Evolutionary conservation across 2,797 vertebrate species (phyloP).

Genomic region (Oceanodroma leucorhoa): DNA sequence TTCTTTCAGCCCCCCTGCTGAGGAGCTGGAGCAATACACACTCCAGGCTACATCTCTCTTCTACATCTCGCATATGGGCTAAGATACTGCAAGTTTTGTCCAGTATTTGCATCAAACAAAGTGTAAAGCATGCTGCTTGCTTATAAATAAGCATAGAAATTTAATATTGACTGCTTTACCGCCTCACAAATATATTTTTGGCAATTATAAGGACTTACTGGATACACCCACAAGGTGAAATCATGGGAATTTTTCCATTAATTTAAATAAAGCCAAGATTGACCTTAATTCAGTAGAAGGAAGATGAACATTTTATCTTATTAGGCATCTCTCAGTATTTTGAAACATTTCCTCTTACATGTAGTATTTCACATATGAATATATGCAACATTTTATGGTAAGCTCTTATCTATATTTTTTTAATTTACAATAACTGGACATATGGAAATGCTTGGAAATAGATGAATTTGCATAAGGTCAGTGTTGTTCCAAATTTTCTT

Average conservation of each 20-base stretch:
- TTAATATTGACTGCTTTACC: neutral
- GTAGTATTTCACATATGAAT: neutral
- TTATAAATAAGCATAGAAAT: neutral
- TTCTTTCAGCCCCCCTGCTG: neutral
- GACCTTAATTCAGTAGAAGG: neutral
- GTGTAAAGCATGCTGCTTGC: neutral
- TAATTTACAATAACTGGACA: neutral
- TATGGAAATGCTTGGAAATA: neutral
- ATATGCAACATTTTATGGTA: neutral
- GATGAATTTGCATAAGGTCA: neutral
- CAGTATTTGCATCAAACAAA: neutral
- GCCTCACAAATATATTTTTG: neutral
- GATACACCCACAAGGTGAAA: neutral
- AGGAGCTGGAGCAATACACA: neutral
- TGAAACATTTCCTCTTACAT: neutral
- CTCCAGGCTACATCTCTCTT: neutral
- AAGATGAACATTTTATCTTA: neutral
- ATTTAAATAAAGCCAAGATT: neutral
- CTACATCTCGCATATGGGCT: neutral
- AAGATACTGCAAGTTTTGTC: neutral
- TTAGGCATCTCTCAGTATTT: neutral
- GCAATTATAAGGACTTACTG: neutral
- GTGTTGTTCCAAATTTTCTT: neutral
- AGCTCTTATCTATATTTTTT: neutral
- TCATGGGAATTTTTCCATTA: neutral